Conservation (phyloP, 2,888 invertebrate genomes). For the Cybosia mesomella region DNA sequence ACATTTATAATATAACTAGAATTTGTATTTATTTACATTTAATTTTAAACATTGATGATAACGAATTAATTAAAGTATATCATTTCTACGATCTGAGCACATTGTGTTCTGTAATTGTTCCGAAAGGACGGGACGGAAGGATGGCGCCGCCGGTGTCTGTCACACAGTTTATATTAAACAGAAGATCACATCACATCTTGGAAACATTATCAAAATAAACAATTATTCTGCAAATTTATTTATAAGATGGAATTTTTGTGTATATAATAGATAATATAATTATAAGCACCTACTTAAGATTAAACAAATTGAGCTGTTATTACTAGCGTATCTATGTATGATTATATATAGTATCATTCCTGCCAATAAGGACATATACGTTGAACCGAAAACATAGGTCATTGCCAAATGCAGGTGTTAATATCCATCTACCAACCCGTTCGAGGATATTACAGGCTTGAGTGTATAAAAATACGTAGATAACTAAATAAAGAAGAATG, state of each 20-base stretch:
- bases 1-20: background rate
- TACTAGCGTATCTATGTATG: too few relatives aligned
- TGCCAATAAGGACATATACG: too few relatives aligned
- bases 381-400: too few relatives aligned
- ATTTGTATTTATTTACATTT: background rate
- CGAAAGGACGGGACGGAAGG: background rate
- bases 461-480: too few relatives aligned
- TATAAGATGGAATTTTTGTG: background rate
- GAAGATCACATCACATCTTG: background rate
- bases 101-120: background rate
- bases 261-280: too few relatives aligned
- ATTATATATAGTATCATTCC: too few relatives aligned
- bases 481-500: too few relatives aligned
- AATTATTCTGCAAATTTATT: background rate
- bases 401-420: too few relatives aligned
- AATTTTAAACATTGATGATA: background rate
- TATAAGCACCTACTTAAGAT: too few relatives aligned
- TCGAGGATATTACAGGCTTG: too few relatives aligned
- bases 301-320: too few relatives aligned
- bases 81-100: background rate
- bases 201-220: background rate
- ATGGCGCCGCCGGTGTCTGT: constrained; percentile 1
- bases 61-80: background rate
- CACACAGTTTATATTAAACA: background rate
- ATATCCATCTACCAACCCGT: too few relatives aligned